Base-by-base conservation (phyloP, 1,140 invertebrate species). In the Hypsibius dujardini region DNA sequence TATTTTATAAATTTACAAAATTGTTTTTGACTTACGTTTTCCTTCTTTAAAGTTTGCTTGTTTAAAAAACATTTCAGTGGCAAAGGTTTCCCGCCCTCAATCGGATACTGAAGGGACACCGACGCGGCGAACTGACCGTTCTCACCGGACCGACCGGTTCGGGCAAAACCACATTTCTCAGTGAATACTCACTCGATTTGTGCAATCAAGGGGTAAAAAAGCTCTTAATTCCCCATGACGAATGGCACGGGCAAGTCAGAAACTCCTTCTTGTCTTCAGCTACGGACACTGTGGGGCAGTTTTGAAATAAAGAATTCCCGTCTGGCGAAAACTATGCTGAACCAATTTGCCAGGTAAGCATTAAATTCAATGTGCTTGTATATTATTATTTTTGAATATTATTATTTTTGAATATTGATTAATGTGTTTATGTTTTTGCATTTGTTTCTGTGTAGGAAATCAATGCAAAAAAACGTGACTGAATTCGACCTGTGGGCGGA, bases 101-200 rank as follows among this genome's bases (percentile, higher is more conserved):
- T 79, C 85, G 86, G 73, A 83, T 96, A 73, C 79, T 99, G 46
- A 89, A 90, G 78, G 96, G 96, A 0, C 93, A 97, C 79, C 84
- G 96, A 28, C 84, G 87, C 73, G 94, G 95, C 1, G 96, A 99
- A 82, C 81, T 99, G n/a, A 97, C 94, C 0, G 85, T 98, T 12
- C 80, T 98, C 59, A 95, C 94, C 0, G 95, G 95, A 0, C 87
- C 90, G 59, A 98, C 95, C 0, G 95, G 95, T n/a, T 87, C 86
- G 76, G 95, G 95, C 2, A 98, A 98, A 82, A 98, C 95, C 1
- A 98, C 95, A 1, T 94, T 98, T 75, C 88, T 97, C 76, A 95
- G 92, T 73, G 95, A 98, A 81, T 98, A 98, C 82, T 97, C 95
- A 0, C 81, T 99, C 15, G 96, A 99, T 82, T 83, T 99, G 14